Evolutionary conservation across 2,888 invertebrate genomes (phyloP).

Genomic region (Macrophya alboannulata): DNA sequence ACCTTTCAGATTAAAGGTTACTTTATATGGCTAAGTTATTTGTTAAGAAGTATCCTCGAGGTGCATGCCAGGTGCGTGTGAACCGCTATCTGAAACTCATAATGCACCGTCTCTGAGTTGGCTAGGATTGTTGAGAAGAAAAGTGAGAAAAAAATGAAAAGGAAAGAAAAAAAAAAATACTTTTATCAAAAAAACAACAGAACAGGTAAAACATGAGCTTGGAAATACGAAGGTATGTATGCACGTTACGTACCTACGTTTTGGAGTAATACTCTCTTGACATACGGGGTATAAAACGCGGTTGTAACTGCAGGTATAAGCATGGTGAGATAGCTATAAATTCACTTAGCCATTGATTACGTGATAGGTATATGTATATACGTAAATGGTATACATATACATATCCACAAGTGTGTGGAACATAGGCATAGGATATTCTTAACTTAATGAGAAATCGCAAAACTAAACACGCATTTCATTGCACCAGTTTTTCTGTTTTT

Average conservation of each 20-base stretch:
- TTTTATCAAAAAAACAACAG: neutral
- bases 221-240: neutral
- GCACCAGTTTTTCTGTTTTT: neutral
- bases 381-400: no score
- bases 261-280: slow-evolving; percentile 1
- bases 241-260: neutral
- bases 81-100: slow-evolving; percentile 70
- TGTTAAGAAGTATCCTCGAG: slow-evolving; percentile 65
- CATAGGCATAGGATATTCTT: neutral
- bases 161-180: neutral
- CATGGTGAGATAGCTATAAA: slow-evolving; percentile 28
- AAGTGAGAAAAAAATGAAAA: neutral
- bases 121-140: slow-evolving; percentile 8
- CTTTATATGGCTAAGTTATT: slow-evolving; percentile 71
- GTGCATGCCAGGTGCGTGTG: slow-evolving; percentile 65
- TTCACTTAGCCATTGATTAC: slow-evolving; percentile 43
- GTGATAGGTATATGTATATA: neutral
- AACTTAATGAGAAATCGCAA: slow-evolving; percentile 43
- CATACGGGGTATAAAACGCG: neutral
- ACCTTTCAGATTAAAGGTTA: slow-evolving; percentile 65
- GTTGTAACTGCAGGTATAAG: neutral
- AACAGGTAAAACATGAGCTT: slow-evolving; percentile 7
- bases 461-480: slow-evolving; percentile 33
- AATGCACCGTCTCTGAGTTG: slow-evolving; percentile 63
- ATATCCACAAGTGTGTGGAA: neutral